Evolutionary conservation across 2,888 invertebrate species (phyloP).

Genomic region (Epinotia bilunana): DNA sequence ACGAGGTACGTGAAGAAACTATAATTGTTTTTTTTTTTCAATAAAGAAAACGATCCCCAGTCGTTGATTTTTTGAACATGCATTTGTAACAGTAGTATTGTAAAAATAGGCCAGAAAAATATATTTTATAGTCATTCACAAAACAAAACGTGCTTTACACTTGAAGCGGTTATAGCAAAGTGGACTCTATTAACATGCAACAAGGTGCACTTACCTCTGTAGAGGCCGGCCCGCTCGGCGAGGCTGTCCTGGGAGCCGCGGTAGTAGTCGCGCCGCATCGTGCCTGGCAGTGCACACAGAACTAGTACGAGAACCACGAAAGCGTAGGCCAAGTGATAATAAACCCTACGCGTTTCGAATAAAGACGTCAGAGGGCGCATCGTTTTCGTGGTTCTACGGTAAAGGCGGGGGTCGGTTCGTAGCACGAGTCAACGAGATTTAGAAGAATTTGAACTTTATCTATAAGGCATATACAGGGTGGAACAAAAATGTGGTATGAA

Average conservation of each 20-base stretch:
- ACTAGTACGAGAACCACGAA: slow-evolving; percentile 43
- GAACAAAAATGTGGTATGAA: too few relatives aligned
- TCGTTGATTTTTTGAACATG: not conserved
- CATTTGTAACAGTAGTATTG: not conserved
- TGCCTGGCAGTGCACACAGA: slow-evolving; percentile 69
- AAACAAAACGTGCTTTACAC: slow-evolving; percentile 12
- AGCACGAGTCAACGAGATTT: slow-evolving; percentile 5
- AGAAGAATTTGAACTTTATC: not conserved
- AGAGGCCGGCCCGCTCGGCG: slow-evolving; percentile 88
- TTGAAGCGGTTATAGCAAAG: not conserved
- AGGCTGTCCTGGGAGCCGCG: slow-evolving; percentile 96
- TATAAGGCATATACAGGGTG: not conserved
- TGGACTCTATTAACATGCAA: slow-evolving; percentile 18
- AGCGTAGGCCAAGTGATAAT: not conserved
- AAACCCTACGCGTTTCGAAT: not conserved
- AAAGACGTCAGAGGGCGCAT: not conserved
- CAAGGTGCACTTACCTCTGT: slow-evolving; percentile 86
- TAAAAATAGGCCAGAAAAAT: not conserved
- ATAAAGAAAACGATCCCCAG: too few relatives aligned
- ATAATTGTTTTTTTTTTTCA: too few relatives aligned
- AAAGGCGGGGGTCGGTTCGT: slow-evolving; percentile 10
- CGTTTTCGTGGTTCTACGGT: slow-evolving; percentile 18
- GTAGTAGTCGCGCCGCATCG: slow-evolving; percentile 95
- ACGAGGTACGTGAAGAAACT: too few relatives aligned
- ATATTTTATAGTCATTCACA: not conserved